These are phyloP conservation scores for Mythimna impura DNA, from an alignment of 2,888 invertebrate genomes.

Conservation along the genomic window DNA sequence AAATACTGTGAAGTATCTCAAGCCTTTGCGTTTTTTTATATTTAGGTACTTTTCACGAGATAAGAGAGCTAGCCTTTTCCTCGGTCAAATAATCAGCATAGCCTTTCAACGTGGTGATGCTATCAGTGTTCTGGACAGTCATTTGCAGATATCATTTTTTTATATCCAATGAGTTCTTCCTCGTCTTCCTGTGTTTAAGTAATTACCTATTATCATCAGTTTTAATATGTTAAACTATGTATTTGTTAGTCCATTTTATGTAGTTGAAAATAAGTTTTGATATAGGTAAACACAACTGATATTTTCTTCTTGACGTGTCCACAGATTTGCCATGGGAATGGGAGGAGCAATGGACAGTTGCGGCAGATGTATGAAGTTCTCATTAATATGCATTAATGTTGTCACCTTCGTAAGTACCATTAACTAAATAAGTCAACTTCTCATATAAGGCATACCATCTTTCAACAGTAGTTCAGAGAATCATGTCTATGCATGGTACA, in stretches of 20 bases:
- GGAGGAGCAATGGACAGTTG: constrained; percentile 96
- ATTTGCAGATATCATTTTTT: too few species aligned
- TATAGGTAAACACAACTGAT: neutral
- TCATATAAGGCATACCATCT: constrained; percentile 2
- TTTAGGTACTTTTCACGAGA: too few species aligned
- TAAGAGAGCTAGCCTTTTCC: too few species aligned
- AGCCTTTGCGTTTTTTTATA: too few species aligned
- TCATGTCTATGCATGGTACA: neutral
- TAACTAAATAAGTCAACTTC: neutral
- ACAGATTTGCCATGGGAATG: constrained; percentile 91
- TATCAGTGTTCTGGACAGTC: too few species aligned
- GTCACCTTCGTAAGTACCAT: constrained; percentile 95
- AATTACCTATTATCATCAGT: too few species aligned
- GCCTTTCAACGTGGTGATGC: too few species aligned
- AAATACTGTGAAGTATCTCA: neutral
- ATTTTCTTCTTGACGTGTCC: constrained; percentile 27
- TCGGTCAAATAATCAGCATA: too few species aligned
- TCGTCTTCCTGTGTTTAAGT: too few species aligned
- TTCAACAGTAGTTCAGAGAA: neutral
- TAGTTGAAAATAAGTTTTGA: neutral
- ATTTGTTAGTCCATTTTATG: too few species aligned
- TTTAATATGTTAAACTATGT: too few species aligned
- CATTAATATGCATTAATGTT: constrained; percentile 95
- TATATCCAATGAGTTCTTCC: too few species aligned
- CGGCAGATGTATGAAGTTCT: constrained; percentile 96